A percentile compares a stretch with the other conserved stretches of the same genome.
Conservation (phyloP, 2,797 vertebrate genomes). For the Euphonia xanthogaster region DNA sequence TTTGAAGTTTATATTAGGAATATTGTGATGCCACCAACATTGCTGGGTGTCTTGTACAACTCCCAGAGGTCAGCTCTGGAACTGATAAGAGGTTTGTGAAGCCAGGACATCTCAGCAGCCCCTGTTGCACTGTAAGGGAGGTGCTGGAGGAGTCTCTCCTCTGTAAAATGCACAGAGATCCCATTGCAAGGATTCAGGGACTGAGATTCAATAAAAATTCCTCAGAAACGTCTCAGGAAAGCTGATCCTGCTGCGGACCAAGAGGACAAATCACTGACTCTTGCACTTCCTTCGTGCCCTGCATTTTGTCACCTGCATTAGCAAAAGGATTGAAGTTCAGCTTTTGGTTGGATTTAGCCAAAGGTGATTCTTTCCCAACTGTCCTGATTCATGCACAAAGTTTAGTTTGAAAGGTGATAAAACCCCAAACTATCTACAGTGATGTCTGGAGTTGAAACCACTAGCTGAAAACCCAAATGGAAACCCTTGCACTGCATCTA, state of each 20-base stretch:
- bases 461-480: accelerated
- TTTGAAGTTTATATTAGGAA: not conserved
- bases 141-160: not conserved
- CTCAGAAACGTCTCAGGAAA: not conserved
- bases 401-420: not conserved
- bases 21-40: not conserved
- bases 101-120: not conserved
- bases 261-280: not conserved
- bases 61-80: not conserved
- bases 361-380: not conserved
- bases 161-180: not conserved
- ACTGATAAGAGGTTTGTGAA: not conserved
- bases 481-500: not conserved
- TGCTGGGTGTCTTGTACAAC: not conserved
- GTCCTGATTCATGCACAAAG: not conserved
- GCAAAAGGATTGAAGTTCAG: not conserved
- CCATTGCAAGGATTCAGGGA: not conserved
- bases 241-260: not conserved
- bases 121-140: not conserved
- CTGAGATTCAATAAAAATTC: not conserved
- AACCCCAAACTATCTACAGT: not conserved
- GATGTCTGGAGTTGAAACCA: not conserved
- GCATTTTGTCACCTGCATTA: not conserved
- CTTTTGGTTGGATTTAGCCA: not conserved
- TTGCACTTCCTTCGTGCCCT: accelerated